Evolutionary conservation across 2,797 vertebrate genomes (phyloP).

Genomic region (Avahi laniger): DNA sequence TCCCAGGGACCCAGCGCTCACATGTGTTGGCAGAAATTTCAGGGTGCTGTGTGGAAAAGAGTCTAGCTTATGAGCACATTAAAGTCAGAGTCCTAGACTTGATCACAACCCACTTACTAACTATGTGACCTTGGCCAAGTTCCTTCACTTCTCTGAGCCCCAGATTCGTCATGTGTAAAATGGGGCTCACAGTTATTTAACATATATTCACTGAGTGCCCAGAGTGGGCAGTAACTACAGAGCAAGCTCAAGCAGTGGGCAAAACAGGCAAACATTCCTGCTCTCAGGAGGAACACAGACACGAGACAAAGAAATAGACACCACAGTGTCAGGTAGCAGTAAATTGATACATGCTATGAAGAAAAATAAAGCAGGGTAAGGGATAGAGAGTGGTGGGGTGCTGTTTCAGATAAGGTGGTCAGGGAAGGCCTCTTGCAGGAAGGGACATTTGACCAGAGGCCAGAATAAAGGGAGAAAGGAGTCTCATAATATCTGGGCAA

Average conservation of each 20-base stretch:
- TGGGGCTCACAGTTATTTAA: not conserved
- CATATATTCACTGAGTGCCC: not conserved
- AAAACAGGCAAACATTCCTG: not conserved
- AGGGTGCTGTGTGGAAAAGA: not conserved
- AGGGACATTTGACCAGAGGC: not conserved
- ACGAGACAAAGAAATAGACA: not conserved
- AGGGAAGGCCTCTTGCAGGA: not conserved
- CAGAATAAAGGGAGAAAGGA: not conserved
- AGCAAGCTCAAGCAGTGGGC: not conserved
- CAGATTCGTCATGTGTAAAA: not conserved
- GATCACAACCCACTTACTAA: not conserved
- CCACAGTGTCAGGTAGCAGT: not conserved
- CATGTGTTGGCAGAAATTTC: not conserved
- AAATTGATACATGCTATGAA: not conserved
- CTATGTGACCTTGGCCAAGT: not conserved
- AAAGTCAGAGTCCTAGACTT: not conserved
- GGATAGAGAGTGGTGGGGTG: no score
- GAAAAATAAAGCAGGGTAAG: not conserved
- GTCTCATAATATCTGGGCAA: not conserved
- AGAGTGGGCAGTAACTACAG: not conserved
- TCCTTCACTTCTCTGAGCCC: not conserved
- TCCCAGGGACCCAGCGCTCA: not conserved
- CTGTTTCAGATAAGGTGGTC: not conserved
- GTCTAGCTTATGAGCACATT: not conserved
- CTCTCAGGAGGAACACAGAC: not conserved